A percentile compares a stretch with the other conserved stretches of the same genome.
These are phyloP conservation scores for Cercopithecus neglectus DNA, from an alignment of 2,797 vertebrate genomes.

Conservation along the genomic window DNA sequence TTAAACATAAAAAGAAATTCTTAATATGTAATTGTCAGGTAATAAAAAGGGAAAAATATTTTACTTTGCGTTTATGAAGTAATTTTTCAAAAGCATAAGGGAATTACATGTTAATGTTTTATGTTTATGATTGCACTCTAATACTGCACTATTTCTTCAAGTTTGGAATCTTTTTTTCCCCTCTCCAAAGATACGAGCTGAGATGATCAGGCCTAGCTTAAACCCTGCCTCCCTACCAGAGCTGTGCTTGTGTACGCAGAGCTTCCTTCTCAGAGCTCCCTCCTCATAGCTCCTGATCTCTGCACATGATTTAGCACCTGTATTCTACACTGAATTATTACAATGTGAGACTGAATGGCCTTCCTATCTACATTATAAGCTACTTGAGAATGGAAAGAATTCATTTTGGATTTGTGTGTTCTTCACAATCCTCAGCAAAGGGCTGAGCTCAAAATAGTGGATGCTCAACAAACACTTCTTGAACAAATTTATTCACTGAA, in stretches of 20 bases:
- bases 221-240: not conserved
- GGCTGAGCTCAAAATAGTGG: not conserved
- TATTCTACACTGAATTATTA: not conserved
- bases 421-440: not conserved
- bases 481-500: not conserved
- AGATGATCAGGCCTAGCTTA: slow-evolving; percentile 60
- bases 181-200: slow-evolving; percentile 62
- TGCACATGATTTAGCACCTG: rapidly evolving
- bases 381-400: not conserved
- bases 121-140: slow-evolving; percentile 87
- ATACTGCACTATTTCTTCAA: slow-evolving; percentile 85
- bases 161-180: slow-evolving; percentile 77
- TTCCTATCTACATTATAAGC: not conserved
- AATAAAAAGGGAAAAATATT: slow-evolving; percentile 90
- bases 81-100: slow-evolving; percentile 90
- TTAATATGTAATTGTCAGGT: slow-evolving; percentile 92
- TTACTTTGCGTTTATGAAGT: slow-evolving; percentile 89
- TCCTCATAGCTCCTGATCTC: not conserved
- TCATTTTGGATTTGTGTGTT: not conserved
- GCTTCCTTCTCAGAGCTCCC: not conserved
- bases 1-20: slow-evolving; percentile 91
- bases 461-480: slow-evolving; percentile 36
- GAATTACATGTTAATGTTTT: slow-evolving; percentile 88
- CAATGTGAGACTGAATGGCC: not conserved
- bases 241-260: not conserved